Evolutionary conservation across 2,113 vertebrate genomes (phyloP).

Genomic region (Trematomus loennbergii): DNA sequence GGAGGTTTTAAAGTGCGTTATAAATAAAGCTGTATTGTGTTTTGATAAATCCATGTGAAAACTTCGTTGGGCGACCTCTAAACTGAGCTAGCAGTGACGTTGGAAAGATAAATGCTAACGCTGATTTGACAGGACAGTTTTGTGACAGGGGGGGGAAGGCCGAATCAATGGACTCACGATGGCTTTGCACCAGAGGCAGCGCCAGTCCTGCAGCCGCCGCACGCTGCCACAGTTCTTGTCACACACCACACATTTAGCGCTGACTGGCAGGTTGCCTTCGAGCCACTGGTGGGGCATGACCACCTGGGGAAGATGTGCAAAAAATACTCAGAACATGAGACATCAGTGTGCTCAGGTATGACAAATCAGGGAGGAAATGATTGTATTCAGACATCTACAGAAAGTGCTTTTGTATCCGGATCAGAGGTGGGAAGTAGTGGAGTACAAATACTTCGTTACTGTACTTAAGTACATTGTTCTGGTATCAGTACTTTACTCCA

Average conservation of each 20-base stretch:
- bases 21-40: too few species aligned
- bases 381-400: background rate
- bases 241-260: slow-evolving; percentile 89
- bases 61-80: background rate
- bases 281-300: slow-evolving; percentile 95
- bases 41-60: background rate
- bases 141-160: background rate
- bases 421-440: too few species aligned
- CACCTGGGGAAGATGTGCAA: slow-evolving; percentile 77
- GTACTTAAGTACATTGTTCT: too few species aligned
- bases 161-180: slow-evolving; percentile 84
- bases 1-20: too few species aligned
- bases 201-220: slow-evolving; percentile 92
- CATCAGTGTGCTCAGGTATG: fast-evolving
- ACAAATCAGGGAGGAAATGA: background rate
- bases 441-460: too few species aligned
- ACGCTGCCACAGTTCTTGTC: slow-evolving; percentile 91
- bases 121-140: background rate
- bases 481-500: too few species aligned
- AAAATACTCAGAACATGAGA: background rate
- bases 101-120: background rate
- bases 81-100: background rate
- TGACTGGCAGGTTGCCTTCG: slow-evolving; percentile 93
- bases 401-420: background rate
- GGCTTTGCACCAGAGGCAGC: slow-evolving; percentile 93